Base-by-base conservation (phyloP, 2,797 vertebrate genomes). In the Ctenopoma multispine region DNA sequence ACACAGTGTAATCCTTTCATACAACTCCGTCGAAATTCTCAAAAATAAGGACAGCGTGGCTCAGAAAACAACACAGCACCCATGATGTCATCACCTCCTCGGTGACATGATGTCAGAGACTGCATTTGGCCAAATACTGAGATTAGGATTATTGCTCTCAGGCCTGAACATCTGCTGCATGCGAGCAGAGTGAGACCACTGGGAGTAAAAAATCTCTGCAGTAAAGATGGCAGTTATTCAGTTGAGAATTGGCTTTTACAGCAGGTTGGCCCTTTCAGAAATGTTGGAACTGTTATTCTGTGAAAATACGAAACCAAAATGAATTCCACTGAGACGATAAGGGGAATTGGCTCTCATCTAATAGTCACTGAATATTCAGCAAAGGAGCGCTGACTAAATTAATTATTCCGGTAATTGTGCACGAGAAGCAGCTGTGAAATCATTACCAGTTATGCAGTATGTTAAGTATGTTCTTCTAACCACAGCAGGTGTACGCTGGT, bases 101-200 rank as follows among this genome's bases (percentile, higher is more conserved):
- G 23, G 63, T 55, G 60, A 47, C 81, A 87, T 82, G 85, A 88
- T 84, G 81, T 87, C 87, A 88, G 56, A 29, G 66, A 46, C 73
- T 55, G 46, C 70, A 43, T 60, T 73, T 7, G 11, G 76, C 81
- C 82, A 86, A 90, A 84, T 77, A 65, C 76, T 58, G 59, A 88
- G 91, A 92, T 91, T 92, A 90, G 89, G 91, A 93, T 93, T 92
- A 92, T 82, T 83, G 68, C 86, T 67, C 50, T 72, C 6, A 20
- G 68, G 63, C 51, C 55, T 61, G 69, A 88, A 90, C 88, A 89
- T 89, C 83, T 87, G 86, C 59, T 88, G 75, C 47, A 59, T 71
- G 69, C 81, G 80, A 77, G 69, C 69, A 74, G 48, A 72, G 63
- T 20, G 76, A 83, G 74, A 84, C 51, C 56, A 55, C 41, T 31